Percentiles rank a stretch among this genome's conserved stretches.
Conservation (phyloP, 1,140 invertebrate genomes). For the Augochlora pura region DNA sequence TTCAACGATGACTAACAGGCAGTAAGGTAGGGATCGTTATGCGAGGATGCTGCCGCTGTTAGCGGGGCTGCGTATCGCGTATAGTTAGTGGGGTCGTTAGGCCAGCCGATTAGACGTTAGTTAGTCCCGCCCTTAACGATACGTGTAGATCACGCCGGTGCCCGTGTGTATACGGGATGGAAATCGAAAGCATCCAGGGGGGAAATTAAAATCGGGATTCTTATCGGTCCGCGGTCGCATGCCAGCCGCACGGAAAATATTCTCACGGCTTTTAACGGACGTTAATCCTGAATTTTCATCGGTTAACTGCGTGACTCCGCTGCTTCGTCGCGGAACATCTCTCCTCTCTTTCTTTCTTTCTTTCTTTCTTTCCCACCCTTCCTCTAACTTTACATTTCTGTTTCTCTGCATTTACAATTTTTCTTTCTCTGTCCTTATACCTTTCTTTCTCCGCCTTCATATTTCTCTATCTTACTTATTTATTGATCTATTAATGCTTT, state of each 20-base stretch:
- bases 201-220: slow-evolving; percentile 27
- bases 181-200: slow-evolving; percentile 36
- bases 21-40: slow-evolving; percentile 55
- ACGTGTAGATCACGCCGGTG: background rate
- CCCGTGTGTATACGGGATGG: background rate
- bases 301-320: slow-evolving; percentile 19
- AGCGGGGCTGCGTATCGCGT: slow-evolving; percentile 40
- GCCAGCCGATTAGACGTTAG: slow-evolving; percentile 58
- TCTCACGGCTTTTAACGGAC: slow-evolving; percentile 35
- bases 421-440: too few species aligned
- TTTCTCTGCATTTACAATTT: background rate
- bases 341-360: background rate
- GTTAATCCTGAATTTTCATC: slow-evolving; percentile 37
- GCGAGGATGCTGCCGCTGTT: slow-evolving; percentile 42
- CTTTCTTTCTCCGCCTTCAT: background rate
- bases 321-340: background rate
- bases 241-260: slow-evolving; percentile 5
- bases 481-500: too few species aligned
- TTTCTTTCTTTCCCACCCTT: too few species aligned
- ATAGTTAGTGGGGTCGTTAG: slow-evolving; percentile 65
- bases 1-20: slow-evolving; percentile 66
- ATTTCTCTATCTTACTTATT: too few species aligned
- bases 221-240: slow-evolving; percentile 16
- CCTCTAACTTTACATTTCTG: background rate
- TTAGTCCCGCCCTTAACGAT: slow-evolving; percentile 55